Conservation (phyloP, 2,113 vertebrate genomes). For the Toxotes jaculatrix region DNA sequence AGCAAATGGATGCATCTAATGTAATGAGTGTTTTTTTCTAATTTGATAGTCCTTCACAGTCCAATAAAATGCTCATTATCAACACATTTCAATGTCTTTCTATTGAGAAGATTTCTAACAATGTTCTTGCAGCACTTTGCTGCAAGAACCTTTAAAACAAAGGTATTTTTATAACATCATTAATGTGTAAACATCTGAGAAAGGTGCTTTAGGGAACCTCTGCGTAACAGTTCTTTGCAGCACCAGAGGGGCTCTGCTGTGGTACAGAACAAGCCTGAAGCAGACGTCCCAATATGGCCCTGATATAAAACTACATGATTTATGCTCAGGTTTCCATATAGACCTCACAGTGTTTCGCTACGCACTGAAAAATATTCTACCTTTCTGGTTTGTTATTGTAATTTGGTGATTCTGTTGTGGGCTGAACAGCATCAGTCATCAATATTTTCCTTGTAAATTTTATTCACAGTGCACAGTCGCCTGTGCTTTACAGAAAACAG, state of each 20-base stretch:
- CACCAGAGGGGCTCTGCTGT: neutral
- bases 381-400: neutral
- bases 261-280: conserved; percentile 15
- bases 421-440: neutral
- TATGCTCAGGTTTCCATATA: neutral
- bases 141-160: neutral
- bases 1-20: too few relatives aligned
- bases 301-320: neutral
- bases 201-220: neutral
- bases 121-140: neutral
- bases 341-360: neutral
- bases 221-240: conserved; percentile 1
- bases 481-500: too few relatives aligned
- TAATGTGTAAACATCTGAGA: conserved; percentile 6
- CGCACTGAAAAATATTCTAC: neutral
- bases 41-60: too few relatives aligned
- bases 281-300: neutral
- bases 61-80: too few relatives aligned
- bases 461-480: neutral
- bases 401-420: neutral
- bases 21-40: too few relatives aligned
- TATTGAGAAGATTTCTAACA: neutral
- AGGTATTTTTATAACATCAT: conserved; percentile 1
- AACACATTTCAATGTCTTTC: too few relatives aligned
- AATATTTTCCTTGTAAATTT: neutral